Conservation (phyloP, 2,888 invertebrate genomes). For the Leucania comma region DNA sequence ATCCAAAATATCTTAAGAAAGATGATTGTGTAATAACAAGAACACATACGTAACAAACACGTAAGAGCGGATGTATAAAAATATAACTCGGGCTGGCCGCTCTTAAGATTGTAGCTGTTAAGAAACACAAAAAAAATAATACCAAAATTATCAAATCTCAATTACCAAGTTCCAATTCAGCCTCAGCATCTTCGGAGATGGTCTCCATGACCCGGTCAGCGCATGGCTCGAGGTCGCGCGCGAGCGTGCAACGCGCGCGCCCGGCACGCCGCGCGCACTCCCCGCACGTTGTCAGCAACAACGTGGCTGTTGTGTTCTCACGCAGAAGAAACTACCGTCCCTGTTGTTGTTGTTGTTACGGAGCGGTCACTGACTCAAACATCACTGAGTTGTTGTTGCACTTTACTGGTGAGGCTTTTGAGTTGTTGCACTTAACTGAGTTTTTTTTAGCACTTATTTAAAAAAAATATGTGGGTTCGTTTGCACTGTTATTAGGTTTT, state of each 20-base stretch:
- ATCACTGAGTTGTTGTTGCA: constrained; percentile 42
- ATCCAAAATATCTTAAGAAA: too few species aligned
- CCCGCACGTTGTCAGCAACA: constrained; percentile 70
- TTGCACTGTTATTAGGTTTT: not conserved
- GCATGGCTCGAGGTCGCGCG: constrained; percentile 84
- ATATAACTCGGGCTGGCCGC: too few species aligned
- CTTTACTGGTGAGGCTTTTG: constrained; percentile 23
- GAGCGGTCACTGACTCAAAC: constrained; percentile 38
- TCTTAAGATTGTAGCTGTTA: too few species aligned
- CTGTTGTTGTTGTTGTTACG: constrained; percentile 42
- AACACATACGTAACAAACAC: too few species aligned
- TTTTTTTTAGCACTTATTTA: constrained; percentile 6
- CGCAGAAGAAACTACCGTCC: constrained; percentile 26
- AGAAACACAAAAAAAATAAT: too few species aligned
- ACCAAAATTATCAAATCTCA: constrained; percentile 26
- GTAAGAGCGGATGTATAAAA: too few species aligned
- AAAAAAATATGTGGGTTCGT: not conserved
- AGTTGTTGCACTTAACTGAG: constrained; percentile 30
- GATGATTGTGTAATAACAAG: too few species aligned
- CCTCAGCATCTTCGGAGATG: constrained; percentile 92
- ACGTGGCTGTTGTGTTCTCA: constrained; percentile 67
- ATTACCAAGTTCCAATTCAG: constrained; percentile 93
- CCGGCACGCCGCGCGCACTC: constrained; percentile 85
- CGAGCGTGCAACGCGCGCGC: constrained; percentile 82
- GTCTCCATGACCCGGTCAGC: constrained; percentile 91